A percentile compares a stretch with the other conserved stretches of the same genome.
Evolutionary conservation across 2,113 vertebrate genomes (phyloP).

Genomic region (Proterorhinus semilunaris): DNA sequence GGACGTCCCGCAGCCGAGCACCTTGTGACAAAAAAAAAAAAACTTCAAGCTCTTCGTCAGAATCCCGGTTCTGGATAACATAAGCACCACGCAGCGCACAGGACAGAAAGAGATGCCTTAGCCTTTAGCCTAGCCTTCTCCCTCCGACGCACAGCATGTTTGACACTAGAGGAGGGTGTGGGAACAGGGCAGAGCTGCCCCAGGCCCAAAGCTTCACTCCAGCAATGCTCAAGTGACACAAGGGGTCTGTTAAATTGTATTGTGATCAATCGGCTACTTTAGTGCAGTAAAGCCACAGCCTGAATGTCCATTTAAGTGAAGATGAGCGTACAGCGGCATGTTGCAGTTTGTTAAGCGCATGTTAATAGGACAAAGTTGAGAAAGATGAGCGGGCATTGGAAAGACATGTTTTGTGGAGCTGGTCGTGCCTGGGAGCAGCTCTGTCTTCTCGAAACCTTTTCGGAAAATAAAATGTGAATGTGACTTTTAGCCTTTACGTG

Average conservation of each 20-base stretch:
- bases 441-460: background rate
- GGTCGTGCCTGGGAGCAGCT: conserved; percentile 11
- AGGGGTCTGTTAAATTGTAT: background rate
- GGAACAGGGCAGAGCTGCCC: conserved; percentile 10
- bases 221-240: background rate
- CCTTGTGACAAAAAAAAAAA: conserved; percentile 8
- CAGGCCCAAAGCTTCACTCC: background rate
- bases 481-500: conserved; percentile 21
- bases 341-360: background rate
- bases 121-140: conserved; percentile 32
- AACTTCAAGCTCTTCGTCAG: background rate
- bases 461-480: conserved; percentile 51
- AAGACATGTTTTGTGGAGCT: no score
- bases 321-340: background rate
- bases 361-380: background rate
- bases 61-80: background rate
- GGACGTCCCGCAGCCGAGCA: conserved; percentile 17
- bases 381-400: background rate
- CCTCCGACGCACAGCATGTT: conserved; percentile 3
- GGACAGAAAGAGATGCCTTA: conserved; percentile 49
- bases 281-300: background rate
- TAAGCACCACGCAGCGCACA: conserved; percentile 13
- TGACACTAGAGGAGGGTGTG: background rate
- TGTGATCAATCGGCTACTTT: background rate
- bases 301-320: background rate